A percentile compares a stretch with the other conserved stretches of the same genome.
Evolutionary conservation across 1,140 invertebrate genomes (phyloP).

Genomic region (Sitophilus oryzae): DNA sequence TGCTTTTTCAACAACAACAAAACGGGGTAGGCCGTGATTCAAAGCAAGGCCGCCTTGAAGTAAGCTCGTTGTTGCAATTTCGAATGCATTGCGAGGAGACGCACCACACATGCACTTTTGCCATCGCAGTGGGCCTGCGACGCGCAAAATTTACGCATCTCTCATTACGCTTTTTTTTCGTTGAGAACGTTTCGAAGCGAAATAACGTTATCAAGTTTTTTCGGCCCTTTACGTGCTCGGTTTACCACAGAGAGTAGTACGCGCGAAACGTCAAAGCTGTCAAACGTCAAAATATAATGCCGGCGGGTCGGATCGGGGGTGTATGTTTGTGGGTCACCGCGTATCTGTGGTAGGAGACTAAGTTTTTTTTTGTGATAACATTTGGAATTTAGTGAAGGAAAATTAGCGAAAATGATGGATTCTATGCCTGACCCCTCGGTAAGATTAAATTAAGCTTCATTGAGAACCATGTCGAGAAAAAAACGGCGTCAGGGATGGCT

Average conservation of each 20-base stretch:
- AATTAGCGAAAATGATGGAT: constrained; percentile 15
- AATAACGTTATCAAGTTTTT: background rate
- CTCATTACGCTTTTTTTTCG: constrained; percentile 11
- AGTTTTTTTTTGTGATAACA: too few relatives aligned
- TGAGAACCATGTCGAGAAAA: background rate
- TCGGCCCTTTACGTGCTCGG: background rate
- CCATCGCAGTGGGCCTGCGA: constrained; percentile 18
- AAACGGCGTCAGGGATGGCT: background rate
- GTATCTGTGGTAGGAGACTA: background rate
- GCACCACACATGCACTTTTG: constrained; percentile 26
- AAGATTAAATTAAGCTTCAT: constrained; percentile 4
- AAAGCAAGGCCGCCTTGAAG: constrained; percentile 25
- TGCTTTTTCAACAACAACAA: too few relatives aligned
- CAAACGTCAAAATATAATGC: constrained; percentile 1
- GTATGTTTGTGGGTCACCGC: background rate
- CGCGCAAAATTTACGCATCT: constrained; percentile 21
- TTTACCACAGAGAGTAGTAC: too few relatives aligned
- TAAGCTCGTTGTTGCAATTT: constrained; percentile 24
- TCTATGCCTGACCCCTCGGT: constrained; percentile 11
- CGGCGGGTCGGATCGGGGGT: background rate
- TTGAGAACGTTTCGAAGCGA: too few relatives aligned
- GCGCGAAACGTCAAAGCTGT: constrained; percentile 19
- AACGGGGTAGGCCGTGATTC: constrained; percentile 24
- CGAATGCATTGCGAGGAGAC: constrained; percentile 27
- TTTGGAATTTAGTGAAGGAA: too few relatives aligned